Base-by-base conservation (phyloP, 2,113 vertebrate genomes). In the Nematolebias whitei region DNA sequence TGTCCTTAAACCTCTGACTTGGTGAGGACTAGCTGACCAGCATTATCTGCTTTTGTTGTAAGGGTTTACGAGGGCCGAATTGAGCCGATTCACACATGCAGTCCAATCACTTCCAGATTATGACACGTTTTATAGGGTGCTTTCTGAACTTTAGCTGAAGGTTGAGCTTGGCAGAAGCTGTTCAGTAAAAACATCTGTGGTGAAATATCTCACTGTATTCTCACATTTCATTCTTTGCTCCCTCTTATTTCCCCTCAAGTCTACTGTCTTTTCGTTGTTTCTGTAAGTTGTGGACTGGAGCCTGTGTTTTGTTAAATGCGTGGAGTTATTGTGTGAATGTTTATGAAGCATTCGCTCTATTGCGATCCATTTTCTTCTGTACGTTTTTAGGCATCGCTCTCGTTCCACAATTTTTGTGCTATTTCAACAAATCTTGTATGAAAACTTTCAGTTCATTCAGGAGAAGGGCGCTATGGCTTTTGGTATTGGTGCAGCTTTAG, bases 251-350 rank as follows among this genome's bases (percentile, higher is more conserved):
- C 66, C 82, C 66, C 19, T 19, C 6, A 19, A 10, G 45, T 26
- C 23, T n/a, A 29, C 58, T 71, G 60, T 59, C 19, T 74, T 68
- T 62, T 43, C 55, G 23, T 62, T 23, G 47, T 4, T 68, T 35
- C 32, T 78, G 47, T 68, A 57, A 26, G 12, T 59, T 72, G 35
- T 66, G 55, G 39, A 58, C 35, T 62, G 19, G 62, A 75, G 55
- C 48, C 80, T 75, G 74, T 82, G 76, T 85, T 90, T 85, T 80
- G 63, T 73, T 75, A 87, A 84, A 71, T 22, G 69, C 84, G 87
- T 89, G 77, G 64, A 76, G 5, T 74, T 63, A 70, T n/a, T n/a
- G n/a, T n/a, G n/a, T n/a, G n/a, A n/a, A n/a, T n/a, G n/a, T n/a
- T n/a, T n/a, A n/a, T n/a, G n/a, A n/a, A n/a, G n/a, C n/a, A n/a